Evolutionary conservation across 2,113 vertebrate genomes (phyloP).

Genomic region (Sceloporus undulatus): DNA sequence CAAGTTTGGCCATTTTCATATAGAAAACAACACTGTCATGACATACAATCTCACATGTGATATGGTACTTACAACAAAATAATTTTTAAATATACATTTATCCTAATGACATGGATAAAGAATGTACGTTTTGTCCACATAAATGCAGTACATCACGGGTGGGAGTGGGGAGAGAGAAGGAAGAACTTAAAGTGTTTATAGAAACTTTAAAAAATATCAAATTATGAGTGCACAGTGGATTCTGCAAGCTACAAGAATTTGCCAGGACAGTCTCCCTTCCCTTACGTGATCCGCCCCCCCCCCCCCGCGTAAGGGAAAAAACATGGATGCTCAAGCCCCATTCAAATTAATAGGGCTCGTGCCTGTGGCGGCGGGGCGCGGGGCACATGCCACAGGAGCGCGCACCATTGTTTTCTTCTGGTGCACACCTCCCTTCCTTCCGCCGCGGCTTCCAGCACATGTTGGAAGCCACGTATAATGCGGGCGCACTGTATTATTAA

Average conservation of each 20-base stretch:
- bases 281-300: too few relatives aligned
- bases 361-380: too few relatives aligned
- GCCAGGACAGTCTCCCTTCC: slow-evolving; percentile 12
- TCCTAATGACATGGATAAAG: background rate
- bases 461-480: too few relatives aligned
- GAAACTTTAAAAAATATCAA: background rate
- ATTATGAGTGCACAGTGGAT: background rate
- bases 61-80: background rate
- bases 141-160: background rate
- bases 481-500: background rate
- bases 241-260: slow-evolving; percentile 41
- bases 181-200: background rate
- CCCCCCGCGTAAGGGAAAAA: too few relatives aligned
- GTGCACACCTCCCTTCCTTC: too few relatives aligned
- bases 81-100: background rate
- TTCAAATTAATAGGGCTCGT: too few relatives aligned
- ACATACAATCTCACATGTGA: too few relatives aligned
- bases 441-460: too few relatives aligned
- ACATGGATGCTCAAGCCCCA: too few relatives aligned
- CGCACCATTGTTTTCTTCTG: too few relatives aligned
- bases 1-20: slow-evolving; percentile 16
- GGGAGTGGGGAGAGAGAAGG: background rate
- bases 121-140: fast-evolving
- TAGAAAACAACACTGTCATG: background rate
- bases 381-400: too few relatives aligned